Base-by-base conservation (phyloP, 2,888 invertebrate genomes). In the Lucinisca nassula region DNA sequence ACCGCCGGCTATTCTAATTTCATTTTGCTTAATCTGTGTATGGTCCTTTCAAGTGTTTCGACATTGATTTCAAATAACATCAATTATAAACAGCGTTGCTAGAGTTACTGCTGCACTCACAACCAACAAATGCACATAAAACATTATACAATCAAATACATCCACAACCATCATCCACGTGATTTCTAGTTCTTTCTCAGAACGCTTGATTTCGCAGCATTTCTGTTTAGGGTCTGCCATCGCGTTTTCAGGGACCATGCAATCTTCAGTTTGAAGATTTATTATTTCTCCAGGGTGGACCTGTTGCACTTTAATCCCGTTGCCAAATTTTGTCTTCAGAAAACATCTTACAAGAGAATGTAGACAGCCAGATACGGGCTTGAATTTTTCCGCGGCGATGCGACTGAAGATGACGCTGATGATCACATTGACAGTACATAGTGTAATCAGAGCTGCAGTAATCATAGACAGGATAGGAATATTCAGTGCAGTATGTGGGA, bases 351-450 rank as follows among this genome's bases (percentile, higher is more conserved):
- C 35, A 21, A 67, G 35, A 32, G 67, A 32, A 3, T 67, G 21
- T 35, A 67, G 21, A 35, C 67, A 67, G 3, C 67, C 67, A 35
- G 67, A 17, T 0, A 67, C 67, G 4, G 67, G 67, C 21, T 67
- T 67, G 67, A 67, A 35, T 21, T 35, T 67, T 35, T 32, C 1
- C 21, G 49, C 70, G 0, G 70, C 75, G 8, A 70, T 12, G 24
- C 82, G 30, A 38, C 82, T 76, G 17, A 82, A 58, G 24, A 82
- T 35, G 21, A 82, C 82, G 24, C 82, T 82, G 1, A 76, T 21
- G 0, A 61, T 40, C 0, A 75, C 75, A 21, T 61, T 67, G 0
- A 70, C 14, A 8, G 70, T 51, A 6, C 75, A 75, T n/a, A 72
- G 10, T 0, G 10, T 35, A 8, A 76, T 76, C 0, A 67, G 37